Evolutionary conservation across 1,140 invertebrate genomes (phyloP).

Genomic region (Dendroctonus ponderosae): DNA sequence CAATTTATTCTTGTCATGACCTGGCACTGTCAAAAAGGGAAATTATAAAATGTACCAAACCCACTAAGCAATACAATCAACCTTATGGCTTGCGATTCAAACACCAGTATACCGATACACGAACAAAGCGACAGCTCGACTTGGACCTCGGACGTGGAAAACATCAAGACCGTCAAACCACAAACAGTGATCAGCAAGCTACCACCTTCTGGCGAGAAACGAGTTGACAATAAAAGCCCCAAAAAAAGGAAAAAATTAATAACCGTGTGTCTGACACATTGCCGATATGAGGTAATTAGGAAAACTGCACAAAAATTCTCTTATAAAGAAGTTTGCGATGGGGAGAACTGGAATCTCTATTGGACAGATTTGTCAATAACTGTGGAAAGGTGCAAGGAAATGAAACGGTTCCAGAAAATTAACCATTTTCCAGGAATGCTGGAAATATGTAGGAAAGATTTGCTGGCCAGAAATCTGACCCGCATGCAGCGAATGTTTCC

Average conservation of each 20-base stretch:
- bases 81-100: conserved; percentile 38
- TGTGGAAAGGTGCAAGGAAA: conserved; percentile 79
- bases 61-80: not conserved
- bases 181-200: conserved; percentile 23
- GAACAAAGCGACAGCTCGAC: conserved; percentile 37
- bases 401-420: conserved; percentile 87
- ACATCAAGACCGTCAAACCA: conserved; percentile 9
- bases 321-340: conserved; percentile 76
- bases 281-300: conserved; percentile 71
- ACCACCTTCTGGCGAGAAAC: conserved; percentile 9
- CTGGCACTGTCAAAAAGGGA: conserved; percentile 19
- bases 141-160: conserved; percentile 37
- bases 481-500: conserved; percentile 83
- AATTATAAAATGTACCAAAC: conserved; percentile 28
- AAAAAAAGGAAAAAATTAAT: conserved; percentile 41
- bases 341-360: conserved; percentile 83
- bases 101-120: conserved; percentile 36
- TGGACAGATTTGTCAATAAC: conserved; percentile 85
- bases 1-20: conserved; percentile 2
- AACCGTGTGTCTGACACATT: conserved; percentile 69
- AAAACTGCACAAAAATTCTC: conserved; percentile 69
- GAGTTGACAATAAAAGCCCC: conserved; percentile 7
- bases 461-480: conserved; percentile 80
- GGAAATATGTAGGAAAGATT: conserved; percentile 85
- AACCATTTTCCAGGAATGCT: conserved; percentile 93